Conservation (phyloP, 2,797 vertebrate species). For the Erpetoichthys calabaricus region DNA sequence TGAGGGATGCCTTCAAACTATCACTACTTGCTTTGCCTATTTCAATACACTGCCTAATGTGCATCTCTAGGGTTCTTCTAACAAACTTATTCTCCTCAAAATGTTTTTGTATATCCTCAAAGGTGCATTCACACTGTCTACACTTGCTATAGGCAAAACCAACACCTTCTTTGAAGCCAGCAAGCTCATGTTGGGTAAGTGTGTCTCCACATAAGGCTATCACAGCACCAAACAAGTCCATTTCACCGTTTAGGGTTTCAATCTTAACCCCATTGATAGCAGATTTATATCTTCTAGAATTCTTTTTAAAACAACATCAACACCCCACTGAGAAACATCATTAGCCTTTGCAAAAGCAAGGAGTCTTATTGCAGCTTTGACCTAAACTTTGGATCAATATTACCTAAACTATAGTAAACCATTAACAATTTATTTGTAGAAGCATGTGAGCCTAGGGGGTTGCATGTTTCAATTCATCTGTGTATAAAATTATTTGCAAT, state of each 20-base stretch:
- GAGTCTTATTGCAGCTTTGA: constrained; percentile 11
- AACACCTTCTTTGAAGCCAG: constrained; percentile 12
- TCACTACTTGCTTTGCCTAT: constrained; percentile 11
- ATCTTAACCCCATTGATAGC: background rate
- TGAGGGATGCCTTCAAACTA: constrained; percentile 6
- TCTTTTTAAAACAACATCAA: background rate
- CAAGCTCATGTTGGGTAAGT: constrained; percentile 12
- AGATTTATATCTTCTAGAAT: background rate
- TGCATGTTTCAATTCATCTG: no score
- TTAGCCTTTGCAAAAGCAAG: background rate
- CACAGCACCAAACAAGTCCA: constrained; percentile 5
- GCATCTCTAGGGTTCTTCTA: constrained; percentile 8
- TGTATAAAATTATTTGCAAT: no score
- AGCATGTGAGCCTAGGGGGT: no score
- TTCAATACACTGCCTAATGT: constrained; percentile 9
- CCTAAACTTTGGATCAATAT: constrained; percentile 6
- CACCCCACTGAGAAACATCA: background rate
- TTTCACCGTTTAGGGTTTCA: constrained; percentile 9
- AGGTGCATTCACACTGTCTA: constrained; percentile 3
- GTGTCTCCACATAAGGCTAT: constrained; percentile 9
- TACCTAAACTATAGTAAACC: no score
- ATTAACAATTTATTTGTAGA: no score
- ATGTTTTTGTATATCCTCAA: constrained; percentile 12
- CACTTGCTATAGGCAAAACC: constrained; percentile 7
- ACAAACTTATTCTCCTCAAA: constrained; percentile 8